These are phyloP conservation scores for Drosophila leonis DNA, from an alignment of 2,888 invertebrate species.

Conservation along the genomic window DNA sequence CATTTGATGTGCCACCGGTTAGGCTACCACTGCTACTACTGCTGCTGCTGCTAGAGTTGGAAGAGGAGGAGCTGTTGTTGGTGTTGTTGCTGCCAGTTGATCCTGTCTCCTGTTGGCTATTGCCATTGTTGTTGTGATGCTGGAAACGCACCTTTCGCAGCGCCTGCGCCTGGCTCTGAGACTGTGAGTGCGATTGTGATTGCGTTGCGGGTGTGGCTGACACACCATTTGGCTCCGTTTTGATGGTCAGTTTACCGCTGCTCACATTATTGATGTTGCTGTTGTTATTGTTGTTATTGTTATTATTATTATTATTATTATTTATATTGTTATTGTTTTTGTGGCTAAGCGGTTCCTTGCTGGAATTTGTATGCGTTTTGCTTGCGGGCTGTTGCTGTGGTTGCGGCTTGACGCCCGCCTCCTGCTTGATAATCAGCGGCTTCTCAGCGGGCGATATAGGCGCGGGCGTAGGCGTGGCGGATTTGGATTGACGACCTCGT, in stretches of 20 bases:
- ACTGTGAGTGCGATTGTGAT: constrained; percentile 13
- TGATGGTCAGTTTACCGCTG: constrained; percentile 47
- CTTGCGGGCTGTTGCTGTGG: constrained; percentile 18
- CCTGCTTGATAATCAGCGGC: constrained; percentile 58
- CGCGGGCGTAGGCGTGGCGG: constrained; percentile 74
- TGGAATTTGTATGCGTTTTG: constrained; percentile 32
- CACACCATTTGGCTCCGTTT: constrained; percentile 65
- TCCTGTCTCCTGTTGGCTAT: constrained; percentile 40
- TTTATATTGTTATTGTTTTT: constrained; percentile 54
- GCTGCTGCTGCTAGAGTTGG: constrained; percentile 43
- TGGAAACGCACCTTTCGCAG: constrained; percentile 71
- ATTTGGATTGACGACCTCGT: constrained; percentile 68
- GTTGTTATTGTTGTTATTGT: constrained; percentile 34
- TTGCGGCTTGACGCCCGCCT: constrained; percentile 52
- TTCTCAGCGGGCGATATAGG: constrained; percentile 59
- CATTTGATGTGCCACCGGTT: constrained; percentile 69
- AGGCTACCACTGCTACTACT: constrained; percentile 44
- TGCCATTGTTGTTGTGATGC: constrained; percentile 64
- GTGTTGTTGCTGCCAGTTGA: constrained; percentile 18
- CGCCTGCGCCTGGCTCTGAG: constrained; percentile 60
- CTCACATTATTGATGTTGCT: constrained; percentile 42
- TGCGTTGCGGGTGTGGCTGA: constrained; percentile 14
- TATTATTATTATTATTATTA: constrained; percentile 41
- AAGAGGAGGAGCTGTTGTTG: constrained; percentile 44
- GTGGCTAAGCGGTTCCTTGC: constrained; percentile 52